Conservation (phyloP, 1,140 invertebrate genomes). For the Vanessa atalanta region DNA sequence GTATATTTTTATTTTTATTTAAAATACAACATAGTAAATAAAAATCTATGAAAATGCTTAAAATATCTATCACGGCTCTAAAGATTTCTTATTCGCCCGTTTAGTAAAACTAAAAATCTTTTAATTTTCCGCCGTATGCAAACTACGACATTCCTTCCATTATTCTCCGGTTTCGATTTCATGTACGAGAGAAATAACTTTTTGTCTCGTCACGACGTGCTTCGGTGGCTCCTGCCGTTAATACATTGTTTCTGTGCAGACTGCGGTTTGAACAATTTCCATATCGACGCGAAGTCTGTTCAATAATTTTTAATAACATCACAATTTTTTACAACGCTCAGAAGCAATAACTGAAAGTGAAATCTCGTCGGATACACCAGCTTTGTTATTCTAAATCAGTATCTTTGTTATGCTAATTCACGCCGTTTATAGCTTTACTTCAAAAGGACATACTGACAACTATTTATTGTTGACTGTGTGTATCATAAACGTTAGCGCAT, state of each 20-base stretch:
- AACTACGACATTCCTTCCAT: constrained; percentile 62
- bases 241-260: constrained; percentile 58
- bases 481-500: constrained; percentile 50
- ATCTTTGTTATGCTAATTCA: constrained; percentile 76
- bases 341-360: constrained; percentile 69
- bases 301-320: constrained; percentile 58
- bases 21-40: too few species aligned
- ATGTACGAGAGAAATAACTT: constrained; percentile 70
- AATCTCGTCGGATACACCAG: constrained; percentile 44
- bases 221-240: constrained; percentile 52
- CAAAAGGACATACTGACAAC: constrained; percentile 51
- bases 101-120: constrained; percentile 68
- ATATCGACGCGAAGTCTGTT: constrained; percentile 50
- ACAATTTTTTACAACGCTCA: constrained; percentile 33
- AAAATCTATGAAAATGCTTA: too few species aligned
- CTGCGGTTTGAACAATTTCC: constrained; percentile 64
- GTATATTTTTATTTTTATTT: too few species aligned
- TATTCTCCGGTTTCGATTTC: constrained; percentile 68
- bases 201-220: constrained; percentile 66
- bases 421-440: constrained; percentile 63
- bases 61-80: constrained; percentile 41
- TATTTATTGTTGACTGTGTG: constrained; percentile 55
- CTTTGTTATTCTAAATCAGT: constrained; percentile 65
- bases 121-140: constrained; percentile 75
- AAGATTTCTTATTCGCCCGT: constrained; percentile 43